These are phyloP conservation scores for Pollachius pollachius DNA, from an alignment of 2,113 vertebrate species.

Conservation along the genomic window DNA sequence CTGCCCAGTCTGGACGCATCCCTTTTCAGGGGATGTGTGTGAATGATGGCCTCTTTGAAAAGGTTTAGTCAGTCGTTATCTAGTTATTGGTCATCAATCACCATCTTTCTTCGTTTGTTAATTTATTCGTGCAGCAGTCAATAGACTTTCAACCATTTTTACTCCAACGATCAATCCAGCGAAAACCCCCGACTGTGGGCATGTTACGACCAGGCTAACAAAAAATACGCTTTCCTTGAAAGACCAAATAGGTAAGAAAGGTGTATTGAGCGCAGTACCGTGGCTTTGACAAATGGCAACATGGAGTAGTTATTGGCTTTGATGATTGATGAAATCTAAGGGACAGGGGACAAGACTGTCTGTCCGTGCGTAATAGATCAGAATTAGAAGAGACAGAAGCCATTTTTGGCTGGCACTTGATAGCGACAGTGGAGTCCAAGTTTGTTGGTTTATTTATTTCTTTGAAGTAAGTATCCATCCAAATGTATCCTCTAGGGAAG, in stretches of 20 bases:
- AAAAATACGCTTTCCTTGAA: conserved; percentile 65
- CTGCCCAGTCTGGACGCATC: too few relatives aligned
- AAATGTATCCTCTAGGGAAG: conserved; percentile 38
- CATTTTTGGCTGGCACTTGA: conserved; percentile 29
- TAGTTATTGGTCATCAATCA: conserved; percentile 58
- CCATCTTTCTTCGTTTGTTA: conserved; percentile 52
- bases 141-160: conserved; percentile 63
- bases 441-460: conserved; percentile 17
- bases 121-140: conserved; percentile 58
- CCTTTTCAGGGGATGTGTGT: too few relatives aligned
- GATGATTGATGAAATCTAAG: conserved; percentile 45
- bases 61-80: conserved; percentile 49
- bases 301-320: conserved; percentile 52
- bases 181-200: conserved; percentile 44
- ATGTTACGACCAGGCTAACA: conserved; percentile 52
- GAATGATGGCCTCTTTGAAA: conserved; percentile 10
- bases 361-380: conserved; percentile 28
- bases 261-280: conserved; percentile 51
- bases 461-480: conserved; percentile 31
- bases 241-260: conserved; percentile 53
- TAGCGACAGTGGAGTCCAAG: conserved; percentile 28
- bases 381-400: conserved; percentile 41
- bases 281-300: conserved; percentile 39
- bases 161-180: conserved; percentile 53
- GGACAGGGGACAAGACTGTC: conserved; percentile 31